A percentile compares a stretch with the other conserved stretches of the same genome.
Evolutionary conservation across 2,888 invertebrate species (phyloP).

Genomic region (Cerastis rubricosa): DNA sequence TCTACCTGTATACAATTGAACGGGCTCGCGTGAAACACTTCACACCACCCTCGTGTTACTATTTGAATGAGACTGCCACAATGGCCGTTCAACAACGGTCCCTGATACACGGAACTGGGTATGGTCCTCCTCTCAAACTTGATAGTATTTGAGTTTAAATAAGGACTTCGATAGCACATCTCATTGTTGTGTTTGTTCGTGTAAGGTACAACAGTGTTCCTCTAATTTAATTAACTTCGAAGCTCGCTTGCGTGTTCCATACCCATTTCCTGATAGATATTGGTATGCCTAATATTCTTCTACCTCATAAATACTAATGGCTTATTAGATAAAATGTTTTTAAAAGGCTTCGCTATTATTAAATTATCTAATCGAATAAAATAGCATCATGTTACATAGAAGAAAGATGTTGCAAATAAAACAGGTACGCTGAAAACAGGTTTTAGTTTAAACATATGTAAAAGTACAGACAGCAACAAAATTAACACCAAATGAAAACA

Average conservation of each 20-base stretch:
- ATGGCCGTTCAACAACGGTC: slow-evolving; percentile 56
- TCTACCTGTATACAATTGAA: slow-evolving; percentile 68
- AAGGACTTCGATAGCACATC: slow-evolving; percentile 13
- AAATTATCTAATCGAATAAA: slow-evolving; percentile 31
- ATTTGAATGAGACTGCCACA: slow-evolving; percentile 64
- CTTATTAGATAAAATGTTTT: slow-evolving; percentile 26
- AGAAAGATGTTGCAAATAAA: slow-evolving; percentile 1
- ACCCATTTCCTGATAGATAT: slow-evolving; percentile 27
- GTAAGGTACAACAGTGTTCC: slow-evolving; percentile 8
- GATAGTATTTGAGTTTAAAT: slow-evolving; percentile 49
- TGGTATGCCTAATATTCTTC: slow-evolving; percentile 10
- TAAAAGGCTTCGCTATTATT: slow-evolving; percentile 22
- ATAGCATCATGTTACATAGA: slow-evolving; percentile 2
- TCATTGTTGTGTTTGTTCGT: slow-evolving; percentile 28
- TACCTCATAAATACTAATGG: slow-evolving; percentile 44
- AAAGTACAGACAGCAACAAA: slow-evolving; percentile 18
- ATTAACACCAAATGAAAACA: slow-evolving; percentile 5
- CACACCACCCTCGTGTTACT: slow-evolving; percentile 64
- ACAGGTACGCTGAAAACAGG: neutral
- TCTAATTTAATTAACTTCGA: slow-evolving; percentile 44
- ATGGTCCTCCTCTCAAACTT: slow-evolving; percentile 54
- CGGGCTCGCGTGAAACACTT: slow-evolving; percentile 58
- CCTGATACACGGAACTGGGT: slow-evolving; percentile 61
- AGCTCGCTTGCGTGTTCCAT: slow-evolving; percentile 26
- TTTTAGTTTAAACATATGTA: slow-evolving; percentile 18